A percentile compares a stretch with the other conserved stretches of the same genome.
These are phyloP conservation scores for Cataglyphis cursor DNA, from an alignment of 2,888 invertebrate species.

Conservation along the genomic window DNA sequence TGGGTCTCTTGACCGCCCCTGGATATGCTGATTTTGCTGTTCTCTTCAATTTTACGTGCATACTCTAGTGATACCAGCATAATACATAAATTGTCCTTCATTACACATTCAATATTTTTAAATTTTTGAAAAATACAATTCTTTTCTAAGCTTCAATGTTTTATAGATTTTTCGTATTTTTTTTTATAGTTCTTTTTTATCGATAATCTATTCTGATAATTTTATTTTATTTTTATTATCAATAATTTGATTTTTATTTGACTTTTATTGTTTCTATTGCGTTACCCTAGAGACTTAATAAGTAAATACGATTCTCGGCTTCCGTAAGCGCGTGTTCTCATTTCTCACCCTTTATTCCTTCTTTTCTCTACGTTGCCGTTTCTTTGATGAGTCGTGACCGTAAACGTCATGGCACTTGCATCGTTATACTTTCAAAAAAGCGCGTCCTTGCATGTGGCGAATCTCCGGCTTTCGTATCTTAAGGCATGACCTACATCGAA, in stretches of 20 bases:
- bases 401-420: slow-evolving; percentile 7
- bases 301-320: slow-evolving; percentile 21
- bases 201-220: not conserved
- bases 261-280: not conserved
- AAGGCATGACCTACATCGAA: slow-evolving; percentile 18
- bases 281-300: not conserved
- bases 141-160: not conserved
- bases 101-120: slow-evolving; percentile 9
- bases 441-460: slow-evolving; percentile 16
- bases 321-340: not conserved
- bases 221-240: not conserved
- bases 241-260: slow-evolving; percentile 5
- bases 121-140: slow-evolving; percentile 10
- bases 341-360: slow-evolving; percentile 21
- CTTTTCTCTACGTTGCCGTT: slow-evolving; percentile 45
- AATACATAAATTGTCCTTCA: not conserved
- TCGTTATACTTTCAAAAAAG: slow-evolving; percentile 55
- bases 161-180: not conserved
- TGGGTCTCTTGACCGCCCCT: not conserved
- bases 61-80: not conserved
- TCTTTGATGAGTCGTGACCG: slow-evolving; percentile 54
- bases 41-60: slow-evolving; percentile 24
- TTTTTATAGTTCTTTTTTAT: not conserved
- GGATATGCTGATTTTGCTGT: slow-evolving; percentile 37
- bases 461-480: not conserved